Evolutionary conservation across 2,113 vertebrate species (phyloP).

Genomic region (Ciconia stormi): DNA sequence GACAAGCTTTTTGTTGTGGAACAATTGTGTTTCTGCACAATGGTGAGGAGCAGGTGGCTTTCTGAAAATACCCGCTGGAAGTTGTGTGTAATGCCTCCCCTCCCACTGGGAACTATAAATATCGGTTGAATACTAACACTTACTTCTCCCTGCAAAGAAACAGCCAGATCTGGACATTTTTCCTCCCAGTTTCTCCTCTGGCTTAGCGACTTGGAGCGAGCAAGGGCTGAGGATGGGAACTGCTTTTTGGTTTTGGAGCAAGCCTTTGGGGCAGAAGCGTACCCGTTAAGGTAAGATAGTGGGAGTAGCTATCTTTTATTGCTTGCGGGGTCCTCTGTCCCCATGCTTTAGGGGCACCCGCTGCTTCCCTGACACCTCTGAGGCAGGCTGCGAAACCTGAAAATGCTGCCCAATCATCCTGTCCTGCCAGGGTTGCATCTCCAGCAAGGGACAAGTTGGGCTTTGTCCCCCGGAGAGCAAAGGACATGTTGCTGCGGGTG

Average conservation of each 20-base stretch:
- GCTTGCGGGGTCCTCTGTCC: neutral
- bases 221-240: neutral
- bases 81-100: slow-evolving; percentile 43
- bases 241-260: neutral
- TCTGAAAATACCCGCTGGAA: slow-evolving; percentile 66
- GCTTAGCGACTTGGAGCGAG: neutral
- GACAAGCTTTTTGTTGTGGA: neutral
- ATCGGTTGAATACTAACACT: neutral
- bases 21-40: slow-evolving; percentile 26
- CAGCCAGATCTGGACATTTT: neutral
- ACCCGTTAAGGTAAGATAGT: neutral
- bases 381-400: neutral
- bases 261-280: neutral
- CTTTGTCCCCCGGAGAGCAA: neutral
- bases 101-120: slow-evolving; percentile 62
- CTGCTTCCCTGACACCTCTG: neutral
- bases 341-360: neutral
- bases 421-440: neutral
- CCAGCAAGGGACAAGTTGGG: neutral
- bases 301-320: neutral
- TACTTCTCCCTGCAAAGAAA: slow-evolving; percentile 39
- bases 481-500: neutral
- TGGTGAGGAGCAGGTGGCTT: slow-evolving; percentile 55
- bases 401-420: neutral
- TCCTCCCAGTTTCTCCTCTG: neutral